A percentile compares a stretch with the other conserved stretches of the same genome.
Conservation (phyloP, 2,113 vertebrate genomes). For the Piprites chloris region DNA sequence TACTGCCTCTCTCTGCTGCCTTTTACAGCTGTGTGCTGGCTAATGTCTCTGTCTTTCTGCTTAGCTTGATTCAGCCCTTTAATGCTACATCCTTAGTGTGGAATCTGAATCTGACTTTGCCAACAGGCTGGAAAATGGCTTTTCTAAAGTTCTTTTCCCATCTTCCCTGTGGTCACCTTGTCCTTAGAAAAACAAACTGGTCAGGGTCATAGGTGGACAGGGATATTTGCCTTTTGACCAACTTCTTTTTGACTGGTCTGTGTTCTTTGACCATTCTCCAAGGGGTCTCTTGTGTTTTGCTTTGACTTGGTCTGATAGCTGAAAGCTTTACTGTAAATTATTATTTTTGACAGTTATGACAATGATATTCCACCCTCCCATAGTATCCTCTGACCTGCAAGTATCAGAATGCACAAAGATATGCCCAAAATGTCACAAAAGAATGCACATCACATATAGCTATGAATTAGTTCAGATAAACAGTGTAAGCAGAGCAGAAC, state of each 20-base stretch:
- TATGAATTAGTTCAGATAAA: background rate
- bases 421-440: background rate
- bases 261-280: background rate
- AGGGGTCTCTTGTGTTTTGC: background rate
- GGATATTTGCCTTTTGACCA: background rate
- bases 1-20: constrained; percentile 35
- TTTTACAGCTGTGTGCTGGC: constrained; percentile 32
- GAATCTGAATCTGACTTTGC: background rate
- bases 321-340: constrained; percentile 20
- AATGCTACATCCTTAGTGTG: background rate
- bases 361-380: background rate
- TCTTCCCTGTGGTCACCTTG: background rate
- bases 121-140: background rate
- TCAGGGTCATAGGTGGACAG: background rate
- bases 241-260: background rate
- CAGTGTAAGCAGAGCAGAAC: background rate
- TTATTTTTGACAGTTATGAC: background rate
- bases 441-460: background rate
- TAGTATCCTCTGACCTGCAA: background rate
- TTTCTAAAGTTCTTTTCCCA: background rate
- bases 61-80: background rate
- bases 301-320: background rate
- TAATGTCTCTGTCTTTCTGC: constrained; percentile 1
- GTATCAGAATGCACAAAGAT: background rate
- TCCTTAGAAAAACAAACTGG: background rate